A percentile compares a stretch with the other conserved stretches of the same genome.
Conservation (phyloP, 2,113 vertebrate species). For the Myotis brandtii region DNA sequence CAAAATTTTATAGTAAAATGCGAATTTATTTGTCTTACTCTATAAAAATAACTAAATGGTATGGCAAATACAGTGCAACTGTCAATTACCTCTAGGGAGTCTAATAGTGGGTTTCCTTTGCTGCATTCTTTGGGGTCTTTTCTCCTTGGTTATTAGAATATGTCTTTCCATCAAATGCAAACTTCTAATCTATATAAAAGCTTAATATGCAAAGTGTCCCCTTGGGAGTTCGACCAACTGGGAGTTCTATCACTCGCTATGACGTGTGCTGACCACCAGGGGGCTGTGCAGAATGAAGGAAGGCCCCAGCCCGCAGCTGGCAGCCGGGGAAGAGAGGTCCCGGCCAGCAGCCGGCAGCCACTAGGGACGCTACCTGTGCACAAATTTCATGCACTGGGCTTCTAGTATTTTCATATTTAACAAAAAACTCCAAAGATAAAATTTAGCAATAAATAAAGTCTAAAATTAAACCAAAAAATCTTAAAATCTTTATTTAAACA, state of each 20-base stretch:
- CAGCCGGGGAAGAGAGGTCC: too few species aligned
- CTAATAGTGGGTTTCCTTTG: not conserved
- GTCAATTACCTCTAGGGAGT: not conserved
- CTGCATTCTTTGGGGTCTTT: not conserved
- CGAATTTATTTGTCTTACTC: not conserved
- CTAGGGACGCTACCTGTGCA: too few species aligned
- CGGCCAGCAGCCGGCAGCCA: too few species aligned
- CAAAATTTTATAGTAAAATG: slow-evolving; percentile 20
- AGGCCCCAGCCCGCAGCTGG: too few species aligned
- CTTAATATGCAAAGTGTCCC: too few species aligned
- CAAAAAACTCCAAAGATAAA: not conserved
- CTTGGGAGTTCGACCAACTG: too few species aligned
- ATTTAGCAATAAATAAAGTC: not conserved
- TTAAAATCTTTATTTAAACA: not conserved
- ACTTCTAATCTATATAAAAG: too few species aligned
- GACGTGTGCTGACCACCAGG: too few species aligned
- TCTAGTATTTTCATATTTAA: slow-evolving; percentile 3
- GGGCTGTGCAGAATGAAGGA: too few species aligned
- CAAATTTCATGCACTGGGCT: too few species aligned
- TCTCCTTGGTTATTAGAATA: slow-evolving; percentile 17
- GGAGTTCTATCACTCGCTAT: too few species aligned
- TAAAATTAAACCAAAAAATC: slow-evolving; percentile 3
- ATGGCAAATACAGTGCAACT: not conserved
- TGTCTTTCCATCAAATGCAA: not conserved
- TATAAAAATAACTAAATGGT: not conserved